These are phyloP conservation scores for Hanleya hanleyi DNA, from an alignment of 2,888 invertebrate genomes.

Conservation along the genomic window DNA sequence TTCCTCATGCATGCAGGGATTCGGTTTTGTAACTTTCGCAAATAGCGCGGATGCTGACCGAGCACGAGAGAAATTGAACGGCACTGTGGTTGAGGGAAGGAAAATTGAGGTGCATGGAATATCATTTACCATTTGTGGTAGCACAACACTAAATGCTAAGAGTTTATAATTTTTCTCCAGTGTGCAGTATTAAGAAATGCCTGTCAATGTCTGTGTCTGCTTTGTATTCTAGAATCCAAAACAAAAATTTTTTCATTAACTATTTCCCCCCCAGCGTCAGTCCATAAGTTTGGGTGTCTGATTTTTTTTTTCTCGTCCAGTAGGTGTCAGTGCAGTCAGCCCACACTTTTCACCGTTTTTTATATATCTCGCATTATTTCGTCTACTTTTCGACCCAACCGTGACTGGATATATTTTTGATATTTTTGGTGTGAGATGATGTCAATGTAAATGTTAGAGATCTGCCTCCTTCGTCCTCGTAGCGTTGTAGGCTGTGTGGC, in stretches of 20 bases:
- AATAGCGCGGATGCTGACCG: constrained; percentile 99
- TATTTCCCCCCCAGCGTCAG: constrained; percentile 39
- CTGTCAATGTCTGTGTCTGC: constrained; percentile 53
- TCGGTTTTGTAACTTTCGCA: constrained; percentile 99
- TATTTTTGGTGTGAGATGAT: constrained; percentile 8
- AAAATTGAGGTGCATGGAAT: constrained; percentile 94
- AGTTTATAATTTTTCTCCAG: constrained; percentile 48
- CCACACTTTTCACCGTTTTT: constrained; percentile 6
- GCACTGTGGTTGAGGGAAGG: constrained; percentile 99
- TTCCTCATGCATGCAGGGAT: constrained; percentile 95
- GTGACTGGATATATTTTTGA: not conserved
- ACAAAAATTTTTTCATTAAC: constrained; percentile 42
- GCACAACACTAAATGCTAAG: constrained; percentile 64
- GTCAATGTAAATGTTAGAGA: constrained; percentile 4
- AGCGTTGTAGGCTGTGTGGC: constrained; percentile 12
- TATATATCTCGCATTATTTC: constrained; percentile 8
- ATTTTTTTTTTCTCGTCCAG: constrained; percentile 1
- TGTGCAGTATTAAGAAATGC: constrained; percentile 71
- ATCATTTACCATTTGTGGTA: constrained; percentile 61
- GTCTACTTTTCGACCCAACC: constrained; percentile 4
- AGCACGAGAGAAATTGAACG: constrained; percentile 99
- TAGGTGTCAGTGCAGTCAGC: constrained; percentile 8
- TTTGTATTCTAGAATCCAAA: constrained; percentile 45
- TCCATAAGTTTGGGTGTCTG: constrained; percentile 30
- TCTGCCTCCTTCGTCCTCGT: constrained; percentile 3